Evolutionary conservation across 2,113 vertebrate species (phyloP).

Genomic region (Phycodurus eques): DNA sequence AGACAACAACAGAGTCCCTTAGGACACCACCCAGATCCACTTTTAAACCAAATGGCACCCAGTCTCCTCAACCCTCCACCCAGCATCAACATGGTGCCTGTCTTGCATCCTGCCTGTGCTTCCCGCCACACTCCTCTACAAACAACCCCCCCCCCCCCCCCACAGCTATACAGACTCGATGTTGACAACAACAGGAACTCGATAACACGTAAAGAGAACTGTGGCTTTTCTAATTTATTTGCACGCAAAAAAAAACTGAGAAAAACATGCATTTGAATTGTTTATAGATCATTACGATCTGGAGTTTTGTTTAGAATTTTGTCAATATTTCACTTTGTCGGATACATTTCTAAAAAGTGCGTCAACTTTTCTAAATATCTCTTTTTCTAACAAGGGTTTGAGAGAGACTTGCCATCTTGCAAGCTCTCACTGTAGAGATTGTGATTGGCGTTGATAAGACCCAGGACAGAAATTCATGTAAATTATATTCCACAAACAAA

Average conservation of each 20-base stretch:
- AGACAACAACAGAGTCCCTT: slow-evolving; percentile 28
- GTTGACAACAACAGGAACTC: slow-evolving; percentile 45
- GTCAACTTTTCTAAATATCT: background rate
- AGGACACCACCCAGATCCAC: background rate
- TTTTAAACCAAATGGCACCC: background rate
- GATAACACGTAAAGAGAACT: slow-evolving; percentile 40
- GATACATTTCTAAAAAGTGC: slow-evolving; percentile 18
- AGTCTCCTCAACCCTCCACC: background rate
- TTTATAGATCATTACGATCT: slow-evolving; percentile 37
- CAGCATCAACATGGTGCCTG: slow-evolving; percentile 32
- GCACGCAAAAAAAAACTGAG: slow-evolving; percentile 40
- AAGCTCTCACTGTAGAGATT: slow-evolving; percentile 16
- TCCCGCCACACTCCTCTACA: slow-evolving; percentile 27
- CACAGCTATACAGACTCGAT: slow-evolving; percentile 43
- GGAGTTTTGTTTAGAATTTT: slow-evolving; percentile 27
- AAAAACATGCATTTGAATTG: slow-evolving; percentile 45
- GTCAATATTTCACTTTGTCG: slow-evolving; percentile 23
- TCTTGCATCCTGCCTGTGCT: slow-evolving; percentile 35
- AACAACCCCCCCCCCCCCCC: slow-evolving; percentile 1
- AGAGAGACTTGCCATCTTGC: slow-evolving; percentile 11
- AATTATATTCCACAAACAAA: slow-evolving; percentile 27
- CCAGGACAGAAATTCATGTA: slow-evolving; percentile 39
- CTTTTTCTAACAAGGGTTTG: slow-evolving; percentile 17
- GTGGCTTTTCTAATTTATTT: slow-evolving; percentile 74
- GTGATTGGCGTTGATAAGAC: slow-evolving; percentile 36